Evolutionary conservation across 1,140 invertebrate genomes (phyloP), one percentile per base, ranked within the genome.

Genomic region (Agrilus planipennis): DNA sequence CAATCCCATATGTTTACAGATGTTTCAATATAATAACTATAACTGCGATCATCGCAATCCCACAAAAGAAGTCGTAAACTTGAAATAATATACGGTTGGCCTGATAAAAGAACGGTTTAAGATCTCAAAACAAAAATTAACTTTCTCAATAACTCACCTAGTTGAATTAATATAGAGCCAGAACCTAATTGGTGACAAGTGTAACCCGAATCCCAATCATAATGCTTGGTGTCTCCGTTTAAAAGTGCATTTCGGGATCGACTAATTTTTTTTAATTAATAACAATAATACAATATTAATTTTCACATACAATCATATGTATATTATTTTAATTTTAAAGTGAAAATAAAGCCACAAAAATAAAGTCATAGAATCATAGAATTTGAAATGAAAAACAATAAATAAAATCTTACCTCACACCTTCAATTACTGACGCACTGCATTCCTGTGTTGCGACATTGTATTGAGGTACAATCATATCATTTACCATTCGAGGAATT

Each of bases 201-300:
- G 64, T 98, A 99, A 32, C 95, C 91, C 45, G 82, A 89, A 63
- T 99, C 93, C 93, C 93, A 98, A 70, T 98, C 91, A 66, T 99
- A 99, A 61, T 87, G 81, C 47, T 81, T 76, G 19, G 76, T 89
- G 55, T 98, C 88, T 2, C 92, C 93, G 73, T 99, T 96, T 39
- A 99, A 74, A 6, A 99, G 70, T n/a, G 89, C 84, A 72, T 98
- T 94, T 35, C 92, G 72, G 34, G 81, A 84, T 34, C 91, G 76
- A 57, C 90, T 90, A 38, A 72, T n/a, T n/a, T n/a, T n/a, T n/a
- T n/a, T n/a, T n/a, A n/a, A n/a, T n/a, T n/a, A n/a, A n/a, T n/a
- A n/a, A n/a, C n/a, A n/a, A n/a, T n/a, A n/a, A n/a, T n/a, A n/a
- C n/a, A n/a, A n/a, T n/a, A n/a, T n/a, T n/a, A n/a, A n/a, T n/a